Conservation (phyloP, 64 coral and sea anemone species). For the Porites australiensis region DNA sequence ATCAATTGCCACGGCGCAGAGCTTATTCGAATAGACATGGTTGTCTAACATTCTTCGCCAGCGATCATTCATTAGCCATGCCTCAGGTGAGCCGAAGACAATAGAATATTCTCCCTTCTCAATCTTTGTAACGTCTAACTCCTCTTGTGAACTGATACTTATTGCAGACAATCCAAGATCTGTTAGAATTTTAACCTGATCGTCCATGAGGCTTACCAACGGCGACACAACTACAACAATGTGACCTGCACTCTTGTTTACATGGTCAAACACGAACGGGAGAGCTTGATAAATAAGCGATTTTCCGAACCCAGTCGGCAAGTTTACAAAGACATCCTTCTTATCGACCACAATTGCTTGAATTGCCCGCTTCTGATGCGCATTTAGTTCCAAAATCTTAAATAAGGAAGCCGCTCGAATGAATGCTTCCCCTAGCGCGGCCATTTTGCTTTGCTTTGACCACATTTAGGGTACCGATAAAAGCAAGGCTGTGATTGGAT, state of each 20-base stretch:
- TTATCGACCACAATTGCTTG: slow-evolving; percentile 5
- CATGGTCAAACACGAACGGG: background rate
- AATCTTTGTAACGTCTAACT: background rate
- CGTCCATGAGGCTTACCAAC: slow-evolving; percentile 10
- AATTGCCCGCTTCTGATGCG: background rate
- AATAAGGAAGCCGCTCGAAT: too few relatives aligned
- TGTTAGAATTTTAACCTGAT: background rate
- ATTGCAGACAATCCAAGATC: background rate
- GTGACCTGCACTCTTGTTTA: background rate
- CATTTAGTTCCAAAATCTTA: too few relatives aligned
- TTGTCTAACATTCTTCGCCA: slow-evolving; percentile 23
- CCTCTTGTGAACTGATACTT: background rate
- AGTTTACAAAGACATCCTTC: slow-evolving; percentile 39
- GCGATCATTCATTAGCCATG: slow-evolving; percentile 28
- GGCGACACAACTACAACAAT: slow-evolving; percentile 18
- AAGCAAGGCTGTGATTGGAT: too few relatives aligned
- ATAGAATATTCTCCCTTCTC: slow-evolving; percentile 22
- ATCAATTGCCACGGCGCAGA: slow-evolving; percentile 50
- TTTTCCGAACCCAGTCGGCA: slow-evolving; percentile 46
- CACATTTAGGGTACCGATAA: too few relatives aligned
- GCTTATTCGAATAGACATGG: slow-evolving; percentile 4
- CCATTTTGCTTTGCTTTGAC: too few relatives aligned
- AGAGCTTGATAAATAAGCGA: slow-evolving; percentile 41
- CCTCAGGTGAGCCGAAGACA: slow-evolving; percentile 26
- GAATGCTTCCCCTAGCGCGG: too few relatives aligned